Conservation (phyloP, 2,113 vertebrate genomes). For the Piliocolobus tephrosceles region DNA sequence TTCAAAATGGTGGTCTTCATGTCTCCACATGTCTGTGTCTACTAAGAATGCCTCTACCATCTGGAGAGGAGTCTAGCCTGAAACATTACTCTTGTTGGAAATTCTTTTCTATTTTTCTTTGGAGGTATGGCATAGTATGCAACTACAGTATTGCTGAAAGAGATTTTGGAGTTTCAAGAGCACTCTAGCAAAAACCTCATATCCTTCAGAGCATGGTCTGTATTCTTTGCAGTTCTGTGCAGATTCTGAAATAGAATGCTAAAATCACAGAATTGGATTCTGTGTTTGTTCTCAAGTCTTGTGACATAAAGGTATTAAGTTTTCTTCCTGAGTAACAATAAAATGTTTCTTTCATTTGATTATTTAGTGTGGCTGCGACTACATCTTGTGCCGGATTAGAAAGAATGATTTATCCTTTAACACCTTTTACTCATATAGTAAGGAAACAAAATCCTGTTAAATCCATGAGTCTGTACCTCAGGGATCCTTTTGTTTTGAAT, state of each 20-base stretch:
- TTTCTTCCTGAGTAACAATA: conserved; percentile 27
- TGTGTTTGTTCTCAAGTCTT: conserved; percentile 35
- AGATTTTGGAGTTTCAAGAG: conserved; percentile 25
- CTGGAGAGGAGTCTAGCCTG: neutral
- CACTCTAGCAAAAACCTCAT: neutral
- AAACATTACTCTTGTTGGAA: neutral
- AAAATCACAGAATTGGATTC: conserved; percentile 14
- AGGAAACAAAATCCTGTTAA: conserved; percentile 60
- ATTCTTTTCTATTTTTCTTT: neutral
- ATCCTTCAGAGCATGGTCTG: neutral
- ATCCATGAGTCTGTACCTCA: neutral
- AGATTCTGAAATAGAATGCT: neutral
- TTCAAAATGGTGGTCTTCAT: neutral
- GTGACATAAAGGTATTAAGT: conserved; percentile 8
- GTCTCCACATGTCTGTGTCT: neutral
- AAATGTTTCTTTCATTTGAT: conserved; percentile 29
- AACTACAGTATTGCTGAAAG: neutral
- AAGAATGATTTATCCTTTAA: conserved; percentile 59
- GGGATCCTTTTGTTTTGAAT: conserved; percentile 53
- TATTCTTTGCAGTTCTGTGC: neutral
- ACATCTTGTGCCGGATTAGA: conserved; percentile 12
- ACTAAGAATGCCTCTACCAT: neutral
- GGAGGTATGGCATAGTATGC: neutral
- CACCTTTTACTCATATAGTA: conserved; percentile 6
- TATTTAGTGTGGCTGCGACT: neutral